Evolutionary conservation across 2,888 invertebrate genomes (phyloP).

Genomic region (Melikaiella ostensackeni): DNA sequence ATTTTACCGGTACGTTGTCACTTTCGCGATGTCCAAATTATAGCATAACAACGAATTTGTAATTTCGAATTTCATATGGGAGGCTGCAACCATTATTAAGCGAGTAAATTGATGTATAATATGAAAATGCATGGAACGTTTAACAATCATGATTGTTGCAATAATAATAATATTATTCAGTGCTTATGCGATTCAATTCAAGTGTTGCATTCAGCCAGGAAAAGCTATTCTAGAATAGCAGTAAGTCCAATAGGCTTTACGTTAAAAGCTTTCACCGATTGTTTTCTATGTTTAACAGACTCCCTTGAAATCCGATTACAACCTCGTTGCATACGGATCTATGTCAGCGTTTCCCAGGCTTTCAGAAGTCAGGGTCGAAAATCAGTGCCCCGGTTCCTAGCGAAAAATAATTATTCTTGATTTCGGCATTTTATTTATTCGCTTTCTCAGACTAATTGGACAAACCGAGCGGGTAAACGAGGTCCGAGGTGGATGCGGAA

Average conservation of each 20-base stretch:
- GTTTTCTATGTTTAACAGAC: constrained; percentile 12
- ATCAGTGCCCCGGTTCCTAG: constrained; percentile 21
- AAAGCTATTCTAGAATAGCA: not conserved
- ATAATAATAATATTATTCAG: not conserved
- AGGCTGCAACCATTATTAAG: not conserved
- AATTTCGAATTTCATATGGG: constrained; percentile 24
- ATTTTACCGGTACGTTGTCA: constrained; percentile 35
- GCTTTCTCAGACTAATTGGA: constrained; percentile 24
- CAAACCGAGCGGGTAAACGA: constrained; percentile 14
- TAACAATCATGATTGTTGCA: not conserved
- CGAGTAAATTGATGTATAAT: not conserved
- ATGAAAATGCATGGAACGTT: not conserved
- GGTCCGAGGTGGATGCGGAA: constrained; percentile 21
- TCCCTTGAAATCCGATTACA: constrained; percentile 28
- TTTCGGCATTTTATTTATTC: constrained; percentile 27
- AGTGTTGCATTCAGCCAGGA: not conserved
- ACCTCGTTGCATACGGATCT: constrained; percentile 19
- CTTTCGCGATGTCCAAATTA: constrained; percentile 15
- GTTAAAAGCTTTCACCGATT: not conserved
- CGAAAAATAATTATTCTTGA: not conserved
- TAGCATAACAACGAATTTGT: constrained; percentile 27
- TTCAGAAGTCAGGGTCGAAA: constrained; percentile 28
- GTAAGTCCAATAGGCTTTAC: not conserved
- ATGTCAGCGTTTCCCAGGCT: constrained; percentile 28
- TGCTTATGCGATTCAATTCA: not conserved